phyloP scores from a whole-genome alignment of 1,140 invertebrate genomes.

The Contarinia nasturtii region DNA sequence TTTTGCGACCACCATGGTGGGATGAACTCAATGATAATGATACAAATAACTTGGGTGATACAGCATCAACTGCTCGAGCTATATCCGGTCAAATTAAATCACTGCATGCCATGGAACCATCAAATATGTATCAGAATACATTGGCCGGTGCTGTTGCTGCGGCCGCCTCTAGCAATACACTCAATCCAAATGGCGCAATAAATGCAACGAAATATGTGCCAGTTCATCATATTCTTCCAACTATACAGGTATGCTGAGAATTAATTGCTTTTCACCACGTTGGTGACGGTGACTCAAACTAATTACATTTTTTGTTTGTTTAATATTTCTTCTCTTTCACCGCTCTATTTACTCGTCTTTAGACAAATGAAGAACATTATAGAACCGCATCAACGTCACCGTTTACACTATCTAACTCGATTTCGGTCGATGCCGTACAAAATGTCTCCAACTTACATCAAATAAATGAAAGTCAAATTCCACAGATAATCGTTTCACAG shows the following conservation, averaged over 20 bases:
- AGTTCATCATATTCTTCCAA: slow-evolving; percentile 13
- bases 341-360: not conserved
- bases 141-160: not conserved
- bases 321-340: not conserved
- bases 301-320: not conserved
- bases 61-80: slow-evolving; percentile 14
- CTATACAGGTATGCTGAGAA: slow-evolving; percentile 9
- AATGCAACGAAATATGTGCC: slow-evolving; percentile 1
- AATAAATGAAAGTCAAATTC: slow-evolving; percentile 5
- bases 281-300: not conserved
- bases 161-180: too few species aligned
- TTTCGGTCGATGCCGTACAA: not conserved
- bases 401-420: slow-evolving; percentile 10
- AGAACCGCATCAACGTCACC: slow-evolving; percentile 21
- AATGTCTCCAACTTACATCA: not conserved
- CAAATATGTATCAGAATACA: slow-evolving; percentile 9
- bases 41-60: slow-evolving; percentile 9
- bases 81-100: slow-evolving; percentile 9
- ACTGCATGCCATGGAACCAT: slow-evolving; percentile 5
- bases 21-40: slow-evolving; percentile 70
- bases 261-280: not conserved
- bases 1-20: slow-evolving; percentile 83
- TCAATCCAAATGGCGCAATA: not conserved
- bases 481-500: slow-evolving; percentile 21
- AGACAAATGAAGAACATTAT: slow-evolving; percentile 22